Evolutionary conservation across 1,140 invertebrate genomes (phyloP).

Genomic region (Cydia amplana): DNA sequence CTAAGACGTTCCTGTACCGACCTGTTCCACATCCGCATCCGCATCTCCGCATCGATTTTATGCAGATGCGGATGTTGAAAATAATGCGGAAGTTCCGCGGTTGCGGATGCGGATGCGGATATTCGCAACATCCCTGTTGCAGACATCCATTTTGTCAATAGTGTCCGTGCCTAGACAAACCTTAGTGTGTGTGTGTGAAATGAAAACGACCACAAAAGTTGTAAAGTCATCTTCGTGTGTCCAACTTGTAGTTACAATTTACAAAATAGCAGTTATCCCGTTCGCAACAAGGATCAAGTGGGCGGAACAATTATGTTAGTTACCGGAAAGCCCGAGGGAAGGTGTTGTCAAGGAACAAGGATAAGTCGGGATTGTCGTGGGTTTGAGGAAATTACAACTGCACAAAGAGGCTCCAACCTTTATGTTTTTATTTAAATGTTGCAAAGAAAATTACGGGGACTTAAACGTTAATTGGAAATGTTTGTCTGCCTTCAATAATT

Average conservation of each 20-base stretch:
- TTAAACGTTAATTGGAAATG: too few species aligned
- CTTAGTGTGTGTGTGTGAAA: constrained; percentile 64
- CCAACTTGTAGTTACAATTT: constrained; percentile 27
- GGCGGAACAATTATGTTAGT: constrained; percentile 45
- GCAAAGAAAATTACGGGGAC: neutral
- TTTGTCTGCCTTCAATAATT: neutral
- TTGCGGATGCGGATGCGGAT: too few species aligned
- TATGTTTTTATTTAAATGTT: constrained; percentile 54
- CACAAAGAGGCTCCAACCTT: constrained; percentile 64
- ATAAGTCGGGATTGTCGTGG: constrained; percentile 74
- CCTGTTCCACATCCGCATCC: too few species aligned
- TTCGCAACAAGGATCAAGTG: constrained; percentile 35
- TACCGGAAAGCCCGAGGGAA: constrained; percentile 62
- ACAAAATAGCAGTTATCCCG: constrained; percentile 38
- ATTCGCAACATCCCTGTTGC: too few species aligned
- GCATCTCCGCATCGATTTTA: too few species aligned
- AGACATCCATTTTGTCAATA: too few species aligned
- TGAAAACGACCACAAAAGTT: constrained; percentile 72
- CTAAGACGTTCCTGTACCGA: too few species aligned
- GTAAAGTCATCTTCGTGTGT: constrained; percentile 55
- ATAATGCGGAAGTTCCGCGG: too few species aligned
- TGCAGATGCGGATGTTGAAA: too few species aligned
- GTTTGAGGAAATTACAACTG: constrained; percentile 72
- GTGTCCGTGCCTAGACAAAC: constrained; percentile 45
- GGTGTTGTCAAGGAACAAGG: constrained; percentile 75